These are phyloP conservation scores for Mechanitis mazaeus DNA, from an alignment of 2,888 invertebrate species.

Conservation along the genomic window DNA sequence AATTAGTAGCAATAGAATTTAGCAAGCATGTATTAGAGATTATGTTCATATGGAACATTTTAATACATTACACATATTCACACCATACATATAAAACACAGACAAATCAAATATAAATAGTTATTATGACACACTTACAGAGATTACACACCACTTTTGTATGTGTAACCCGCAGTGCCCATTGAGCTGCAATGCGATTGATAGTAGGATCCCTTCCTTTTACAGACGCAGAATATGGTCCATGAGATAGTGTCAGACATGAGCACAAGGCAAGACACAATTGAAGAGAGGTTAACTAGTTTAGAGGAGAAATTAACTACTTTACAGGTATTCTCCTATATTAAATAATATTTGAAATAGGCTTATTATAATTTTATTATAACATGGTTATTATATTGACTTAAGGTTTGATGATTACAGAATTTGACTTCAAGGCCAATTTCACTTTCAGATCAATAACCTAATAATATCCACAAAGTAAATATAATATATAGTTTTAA, in stretches of 20 bases:
- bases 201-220: constrained; percentile 76
- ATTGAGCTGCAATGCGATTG: constrained; percentile 72
- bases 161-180: constrained; percentile 52
- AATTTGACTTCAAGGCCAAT: no score
- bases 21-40: constrained; percentile 20
- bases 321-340: constrained; percentile 79
- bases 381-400: no score
- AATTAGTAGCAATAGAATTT: constrained; percentile 11
- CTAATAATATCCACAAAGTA: no score
- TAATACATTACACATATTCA: constrained; percentile 8
- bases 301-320: constrained; percentile 94
- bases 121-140: constrained; percentile 8
- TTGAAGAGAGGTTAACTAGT: constrained; percentile 94
- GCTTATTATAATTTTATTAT: no score
- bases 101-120: background rate
- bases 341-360: background rate
- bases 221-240: constrained; percentile 97
- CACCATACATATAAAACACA: background rate
- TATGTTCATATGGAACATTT: background rate
- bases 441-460: no score
- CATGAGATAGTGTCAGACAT: constrained; percentile 99
- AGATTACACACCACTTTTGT: constrained; percentile 33
- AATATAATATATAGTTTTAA: no score
- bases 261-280: constrained; percentile 93
- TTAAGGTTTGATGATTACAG: background rate